These are phyloP conservation scores for Panagrolaimus sp. DNA, from an alignment of 1,140 invertebrate species.

Conservation along the genomic window DNA sequence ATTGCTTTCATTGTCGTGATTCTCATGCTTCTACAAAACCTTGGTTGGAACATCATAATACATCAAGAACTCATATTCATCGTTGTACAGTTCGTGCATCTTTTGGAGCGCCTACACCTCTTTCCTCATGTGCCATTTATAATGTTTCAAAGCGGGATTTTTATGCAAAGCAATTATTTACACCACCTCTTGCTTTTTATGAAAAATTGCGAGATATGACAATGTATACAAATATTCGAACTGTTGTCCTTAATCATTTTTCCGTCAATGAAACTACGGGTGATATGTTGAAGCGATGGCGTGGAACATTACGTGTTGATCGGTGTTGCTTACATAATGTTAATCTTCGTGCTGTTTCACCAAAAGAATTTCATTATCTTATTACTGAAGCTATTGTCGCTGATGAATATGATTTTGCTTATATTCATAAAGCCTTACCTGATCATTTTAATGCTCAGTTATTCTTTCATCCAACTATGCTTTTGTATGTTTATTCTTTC, in stretches of 20 bases:
- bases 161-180: background rate
- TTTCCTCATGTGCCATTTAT: background rate
- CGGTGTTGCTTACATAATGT: background rate
- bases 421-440: background rate
- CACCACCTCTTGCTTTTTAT: background rate
- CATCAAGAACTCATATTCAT: background rate
- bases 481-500: background rate
- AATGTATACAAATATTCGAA: background rate
- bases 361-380: background rate
- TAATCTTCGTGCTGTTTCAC: background rate
- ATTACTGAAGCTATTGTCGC: background rate
- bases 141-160: background rate
- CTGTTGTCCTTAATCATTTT: background rate
- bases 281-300: background rate
- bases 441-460: background rate
- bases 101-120: background rate
- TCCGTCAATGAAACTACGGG: background rate
- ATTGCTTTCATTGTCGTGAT: background rate
- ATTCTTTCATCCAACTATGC: background rate
- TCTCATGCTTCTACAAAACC: background rate
- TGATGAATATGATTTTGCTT: background rate
- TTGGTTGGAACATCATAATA: background rate
- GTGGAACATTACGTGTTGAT: background rate
- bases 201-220: background rate
- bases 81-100: background rate